These are phyloP conservation scores for Mesitornis unicolor DNA, from an alignment of 2,113 vertebrate species.

Conservation along the genomic window DNA sequence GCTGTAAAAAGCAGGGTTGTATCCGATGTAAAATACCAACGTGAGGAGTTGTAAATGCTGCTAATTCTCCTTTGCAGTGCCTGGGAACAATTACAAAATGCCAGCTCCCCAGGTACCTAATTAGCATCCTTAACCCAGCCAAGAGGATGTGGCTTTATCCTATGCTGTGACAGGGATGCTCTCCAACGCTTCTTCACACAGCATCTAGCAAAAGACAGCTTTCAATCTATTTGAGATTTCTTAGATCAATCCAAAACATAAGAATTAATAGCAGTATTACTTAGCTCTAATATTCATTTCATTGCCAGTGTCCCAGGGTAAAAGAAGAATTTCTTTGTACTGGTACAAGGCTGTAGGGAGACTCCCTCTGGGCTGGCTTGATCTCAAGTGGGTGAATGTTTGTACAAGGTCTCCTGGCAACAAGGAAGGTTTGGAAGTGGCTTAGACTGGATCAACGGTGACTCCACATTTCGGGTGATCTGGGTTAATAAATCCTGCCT, in stretches of 20 bases:
- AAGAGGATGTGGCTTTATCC: background rate
- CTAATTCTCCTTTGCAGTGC: background rate
- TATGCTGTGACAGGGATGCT: background rate
- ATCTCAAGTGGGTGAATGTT: slow-evolving; percentile 2
- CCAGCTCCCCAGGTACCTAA: slow-evolving; percentile 29
- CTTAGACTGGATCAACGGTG: background rate
- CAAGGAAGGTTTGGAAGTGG: background rate
- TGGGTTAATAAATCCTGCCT: background rate
- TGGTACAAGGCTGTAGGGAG: background rate
- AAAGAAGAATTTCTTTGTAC: background rate
- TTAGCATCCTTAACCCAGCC: background rate
- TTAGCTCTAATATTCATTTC: background rate
- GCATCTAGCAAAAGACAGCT: background rate
- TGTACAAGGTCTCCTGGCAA: background rate
- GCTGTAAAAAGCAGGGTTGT: background rate
- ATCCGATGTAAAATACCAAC: background rate
- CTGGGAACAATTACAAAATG: background rate
- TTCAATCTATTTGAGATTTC: background rate
- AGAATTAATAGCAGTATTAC: background rate
- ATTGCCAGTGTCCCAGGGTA: background rate
- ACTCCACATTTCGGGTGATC: background rate
- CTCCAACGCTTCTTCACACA: background rate
- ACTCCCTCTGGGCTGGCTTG: background rate
- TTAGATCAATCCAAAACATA: background rate
- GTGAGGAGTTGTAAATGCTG: background rate